These are phyloP conservation scores for Leucopsar rothschildi DNA, from an alignment of 2,113 vertebrate species.

Conservation along the genomic window DNA sequence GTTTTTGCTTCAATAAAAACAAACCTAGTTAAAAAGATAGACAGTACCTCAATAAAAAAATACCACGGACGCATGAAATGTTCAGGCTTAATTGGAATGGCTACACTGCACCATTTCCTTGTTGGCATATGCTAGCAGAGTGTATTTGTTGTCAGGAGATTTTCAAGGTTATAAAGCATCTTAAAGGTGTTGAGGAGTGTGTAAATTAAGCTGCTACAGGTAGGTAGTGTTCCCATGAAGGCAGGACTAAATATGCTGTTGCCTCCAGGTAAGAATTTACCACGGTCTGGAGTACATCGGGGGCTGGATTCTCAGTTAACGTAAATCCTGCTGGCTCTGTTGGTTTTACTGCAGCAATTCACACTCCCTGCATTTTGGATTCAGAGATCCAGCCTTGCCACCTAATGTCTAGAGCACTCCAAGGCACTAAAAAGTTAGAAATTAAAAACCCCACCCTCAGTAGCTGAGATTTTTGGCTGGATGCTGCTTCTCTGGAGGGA, in stretches of 20 bases:
- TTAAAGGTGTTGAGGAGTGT: constrained; percentile 44
- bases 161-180: constrained; percentile 67
- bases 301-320: background rate
- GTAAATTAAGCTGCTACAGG: constrained; percentile 60
- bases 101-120: background rate
- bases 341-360: background rate
- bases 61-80: constrained; percentile 19
- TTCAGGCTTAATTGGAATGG: constrained; percentile 60
- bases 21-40: constrained; percentile 72
- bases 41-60: constrained; percentile 75
- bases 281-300: background rate
- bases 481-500: background rate
- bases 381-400: background rate
- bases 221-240: constrained; percentile 38
- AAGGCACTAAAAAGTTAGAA: background rate
- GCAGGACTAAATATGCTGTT: constrained; percentile 41
- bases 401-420: background rate
- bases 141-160: constrained; percentile 57
- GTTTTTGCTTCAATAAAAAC: constrained; percentile 73
- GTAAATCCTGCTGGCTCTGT: background rate
- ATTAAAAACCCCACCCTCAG: background rate
- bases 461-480: background rate
- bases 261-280: constrained; percentile 52
- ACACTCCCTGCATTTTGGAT: background rate
- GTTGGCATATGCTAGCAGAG: constrained; percentile 34